Conservation (phyloP, 2,797 vertebrate species). For the Myotis myotis region DNA sequence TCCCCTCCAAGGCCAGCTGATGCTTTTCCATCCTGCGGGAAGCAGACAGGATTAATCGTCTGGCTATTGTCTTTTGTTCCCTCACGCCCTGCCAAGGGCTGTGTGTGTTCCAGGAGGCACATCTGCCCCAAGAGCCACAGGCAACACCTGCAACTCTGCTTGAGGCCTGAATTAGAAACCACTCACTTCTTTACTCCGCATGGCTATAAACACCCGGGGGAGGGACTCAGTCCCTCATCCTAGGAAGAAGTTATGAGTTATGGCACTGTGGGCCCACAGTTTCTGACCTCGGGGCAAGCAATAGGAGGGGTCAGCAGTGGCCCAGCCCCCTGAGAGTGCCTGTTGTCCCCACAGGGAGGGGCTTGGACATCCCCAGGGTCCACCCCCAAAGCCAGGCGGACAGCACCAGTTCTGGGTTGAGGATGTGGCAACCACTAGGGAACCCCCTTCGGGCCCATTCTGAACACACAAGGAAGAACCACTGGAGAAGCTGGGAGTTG, state of each 20-base stretch:
- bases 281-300: not conserved
- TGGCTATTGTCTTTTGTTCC: not conserved
- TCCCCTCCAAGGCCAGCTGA: not conserved
- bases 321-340: not conserved
- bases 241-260: not conserved
- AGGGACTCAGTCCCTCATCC: not conserved
- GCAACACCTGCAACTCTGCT: not conserved
- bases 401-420: not conserved
- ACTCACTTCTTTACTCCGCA: not conserved
- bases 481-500: not conserved
- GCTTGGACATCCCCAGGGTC: not conserved
- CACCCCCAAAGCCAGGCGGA: rapidly evolving
- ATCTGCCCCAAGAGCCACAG: too few species aligned
- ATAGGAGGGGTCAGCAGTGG: not conserved
- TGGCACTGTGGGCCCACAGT: not conserved
- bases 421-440: not conserved
- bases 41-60: not conserved
- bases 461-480: not conserved
- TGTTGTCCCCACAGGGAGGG: not conserved
- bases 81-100: not conserved
- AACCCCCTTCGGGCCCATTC: not conserved
- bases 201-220: not conserved
- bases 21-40: not conserved
- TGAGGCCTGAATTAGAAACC: not conserved
- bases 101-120: not conserved